Conservation (phyloP, 2,797 vertebrate species). For the Schizopygopsis malacanthus region DNA sequence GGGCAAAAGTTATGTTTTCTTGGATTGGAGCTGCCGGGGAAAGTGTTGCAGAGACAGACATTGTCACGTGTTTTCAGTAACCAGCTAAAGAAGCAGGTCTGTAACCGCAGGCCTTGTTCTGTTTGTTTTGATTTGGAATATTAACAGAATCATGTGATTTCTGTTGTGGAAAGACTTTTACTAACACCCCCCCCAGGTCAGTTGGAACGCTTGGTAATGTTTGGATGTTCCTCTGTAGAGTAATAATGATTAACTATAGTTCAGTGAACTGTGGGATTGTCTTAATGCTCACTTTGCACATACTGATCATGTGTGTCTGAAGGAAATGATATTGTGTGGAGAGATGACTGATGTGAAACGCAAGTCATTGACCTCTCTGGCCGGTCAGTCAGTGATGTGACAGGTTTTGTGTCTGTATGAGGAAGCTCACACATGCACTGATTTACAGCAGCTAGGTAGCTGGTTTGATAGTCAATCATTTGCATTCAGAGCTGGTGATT, state of each 20-base stretch:
- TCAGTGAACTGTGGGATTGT: slow-evolving; percentile 4
- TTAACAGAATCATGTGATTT: slow-evolving; percentile 3
- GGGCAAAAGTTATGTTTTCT: slow-evolving; percentile 72
- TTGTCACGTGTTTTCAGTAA: slow-evolving; percentile 7
- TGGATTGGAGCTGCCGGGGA: slow-evolving; percentile 58
- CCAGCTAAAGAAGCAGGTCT: not conserved
- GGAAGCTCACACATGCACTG: not conserved
- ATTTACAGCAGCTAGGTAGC: not conserved
- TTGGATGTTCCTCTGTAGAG: slow-evolving; percentile 20
- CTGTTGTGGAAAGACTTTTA: not conserved
- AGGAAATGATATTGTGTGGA: not conserved
- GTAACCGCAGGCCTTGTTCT: not conserved
- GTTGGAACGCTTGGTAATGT: slow-evolving; percentile 10
- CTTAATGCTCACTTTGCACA: not conserved
- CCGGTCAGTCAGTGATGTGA: not conserved
- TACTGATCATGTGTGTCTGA: not conserved
- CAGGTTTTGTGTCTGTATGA: not conserved
- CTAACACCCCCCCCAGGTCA: not conserved
- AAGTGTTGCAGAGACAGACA: slow-evolving; percentile 49
- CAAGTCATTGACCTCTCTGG: not conserved
- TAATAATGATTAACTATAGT: slow-evolving; percentile 31
- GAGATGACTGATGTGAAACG: not conserved
- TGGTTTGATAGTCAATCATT: not conserved
- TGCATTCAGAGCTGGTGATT: not conserved
- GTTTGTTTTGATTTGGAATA: not conserved